Evolutionary conservation across 1,140 invertebrate species (phyloP), one percentile per base, ranked within the genome.

Genomic region (Akabosia matsudoensis): DNA sequence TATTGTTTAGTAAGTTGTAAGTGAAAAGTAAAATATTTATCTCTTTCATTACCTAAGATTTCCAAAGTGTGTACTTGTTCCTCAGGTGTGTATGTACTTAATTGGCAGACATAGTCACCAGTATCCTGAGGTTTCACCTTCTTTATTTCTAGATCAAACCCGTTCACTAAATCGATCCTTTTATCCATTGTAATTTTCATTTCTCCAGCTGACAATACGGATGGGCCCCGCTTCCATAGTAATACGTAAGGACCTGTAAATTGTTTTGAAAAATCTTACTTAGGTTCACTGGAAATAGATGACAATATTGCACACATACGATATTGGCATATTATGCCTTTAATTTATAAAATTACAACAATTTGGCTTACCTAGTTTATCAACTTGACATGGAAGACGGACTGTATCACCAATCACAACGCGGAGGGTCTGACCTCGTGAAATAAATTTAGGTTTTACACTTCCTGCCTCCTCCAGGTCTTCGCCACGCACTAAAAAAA

Each of bases 361-460:
- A 10, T 45, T 24, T 30, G 67, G 87, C 89, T 90, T 84, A 92
- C 91, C 91, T 78, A 92, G 85, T 85, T 92, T 91, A 78, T 92
- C 90, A 14, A 92, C 90, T 86, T 92, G 90, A 82, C 91, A 92
- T 16, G 91, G 91, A 77, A 92, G 84, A 13, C 90, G 87, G 4
- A 92, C 85, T 0, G 90, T 92, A 82, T 92, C 91, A 30, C 91
- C 91, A 4, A 90, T 90, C 10, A 92, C 90, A 0, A 90, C 90
- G 76, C 90, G 86, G 85, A 91, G 92, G 31, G 90, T 92, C 81
- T 91, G 91, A 0, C 90, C 90, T 54, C 89, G 85, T 0, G 90
- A 91, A n/a, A 91, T 82, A 81, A 92, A 92, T 75, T 88, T 87
- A 0, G 91, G 91, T 34, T 70, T 73, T 70, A 79, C 78, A 30